Percentiles rank a stretch among this genome's conserved stretches.
These are phyloP conservation scores for Lacerta bilineata DNA, from an alignment of 2,797 vertebrate species.

Conservation along the genomic window DNA sequence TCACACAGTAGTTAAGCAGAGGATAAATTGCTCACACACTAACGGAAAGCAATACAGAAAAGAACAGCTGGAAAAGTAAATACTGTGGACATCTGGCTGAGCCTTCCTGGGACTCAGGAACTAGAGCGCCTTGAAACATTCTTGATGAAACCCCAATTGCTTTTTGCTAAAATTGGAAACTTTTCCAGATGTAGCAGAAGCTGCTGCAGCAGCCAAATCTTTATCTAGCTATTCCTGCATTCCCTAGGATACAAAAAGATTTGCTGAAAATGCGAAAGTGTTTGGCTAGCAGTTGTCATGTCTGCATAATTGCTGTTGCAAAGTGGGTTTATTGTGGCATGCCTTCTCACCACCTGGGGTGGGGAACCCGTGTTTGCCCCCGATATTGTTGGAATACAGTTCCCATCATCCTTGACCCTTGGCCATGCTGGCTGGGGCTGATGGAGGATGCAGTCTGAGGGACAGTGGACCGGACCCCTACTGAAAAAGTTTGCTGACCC, in stretches of 20 bases:
- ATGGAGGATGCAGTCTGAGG: background rate
- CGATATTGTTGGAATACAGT: background rate
- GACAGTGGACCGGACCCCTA: no score
- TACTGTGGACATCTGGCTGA: constrained; percentile 18
- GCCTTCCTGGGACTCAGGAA: constrained; percentile 31
- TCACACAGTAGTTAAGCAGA: background rate
- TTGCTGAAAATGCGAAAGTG: constrained; percentile 26
- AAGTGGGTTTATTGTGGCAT: background rate
- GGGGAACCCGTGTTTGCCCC: background rate
- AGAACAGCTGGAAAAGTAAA: constrained; percentile 19
- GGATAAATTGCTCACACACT: background rate
- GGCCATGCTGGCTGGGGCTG: background rate
- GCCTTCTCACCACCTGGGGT: background rate
- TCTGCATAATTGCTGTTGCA: constrained; percentile 23
- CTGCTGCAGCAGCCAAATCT: background rate
- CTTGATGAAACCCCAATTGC: background rate
- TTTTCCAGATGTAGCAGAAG: constrained; percentile 36
- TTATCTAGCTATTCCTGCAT: constrained; percentile 21
- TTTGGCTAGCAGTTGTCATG: constrained; percentile 6
- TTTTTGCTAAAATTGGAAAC: constrained; percentile 24
- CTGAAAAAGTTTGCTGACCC: no score
- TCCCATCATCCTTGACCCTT: background rate
- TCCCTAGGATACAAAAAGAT: constrained; percentile 30
- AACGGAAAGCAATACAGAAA: constrained; percentile 3
- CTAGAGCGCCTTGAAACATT: constrained; percentile 29